Evolutionary conservation across 2,797 vertebrate species (phyloP).

Genomic region (Alosa sapidissima): DNA sequence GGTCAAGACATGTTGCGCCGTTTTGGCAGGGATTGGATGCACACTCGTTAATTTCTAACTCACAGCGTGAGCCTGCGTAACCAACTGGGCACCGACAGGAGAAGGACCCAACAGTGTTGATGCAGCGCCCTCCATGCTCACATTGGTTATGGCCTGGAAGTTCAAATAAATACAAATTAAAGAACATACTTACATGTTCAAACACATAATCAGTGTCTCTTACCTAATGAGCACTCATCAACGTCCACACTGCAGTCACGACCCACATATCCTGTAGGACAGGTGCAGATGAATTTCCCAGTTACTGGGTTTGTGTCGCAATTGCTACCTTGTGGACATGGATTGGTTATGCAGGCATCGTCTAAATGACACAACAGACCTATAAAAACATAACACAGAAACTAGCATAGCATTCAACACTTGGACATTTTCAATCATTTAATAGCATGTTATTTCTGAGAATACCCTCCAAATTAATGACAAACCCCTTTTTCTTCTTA

Average conservation of each 20-base stretch:
- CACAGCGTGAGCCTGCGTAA: constrained; percentile 91
- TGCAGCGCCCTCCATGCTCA: constrained; percentile 91
- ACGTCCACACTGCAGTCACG: constrained; percentile 94
- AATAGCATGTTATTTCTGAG: too few relatives aligned
- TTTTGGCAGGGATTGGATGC: constrained; percentile 96
- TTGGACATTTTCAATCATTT: too few relatives aligned
- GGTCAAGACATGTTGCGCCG: constrained; percentile 94
- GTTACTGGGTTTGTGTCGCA: constrained; percentile 98
- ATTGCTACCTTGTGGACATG: constrained; percentile 95
- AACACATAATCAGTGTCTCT: constrained; percentile 3
- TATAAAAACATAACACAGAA: constrained; percentile 52
- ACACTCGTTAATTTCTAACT: constrained; percentile 96
- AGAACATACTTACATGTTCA: neutral
- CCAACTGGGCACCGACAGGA: constrained; percentile 92
- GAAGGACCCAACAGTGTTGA: constrained; percentile 96
- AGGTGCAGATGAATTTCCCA: constrained; percentile 96
- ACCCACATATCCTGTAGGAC: constrained; percentile 89
- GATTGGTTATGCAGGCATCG: constrained; percentile 96
- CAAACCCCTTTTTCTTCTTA: too few relatives aligned
- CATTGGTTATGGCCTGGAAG: constrained; percentile 91
- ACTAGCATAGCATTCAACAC: neutral
- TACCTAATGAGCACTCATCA: constrained; percentile 86
- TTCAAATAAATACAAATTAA: neutral
- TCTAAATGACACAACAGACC: constrained; percentile 94
- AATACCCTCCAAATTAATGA: too few relatives aligned